These are phyloP conservation scores for Alviniconcha strummeri DNA, from an alignment of 2,888 invertebrate species.

Conservation along the genomic window DNA sequence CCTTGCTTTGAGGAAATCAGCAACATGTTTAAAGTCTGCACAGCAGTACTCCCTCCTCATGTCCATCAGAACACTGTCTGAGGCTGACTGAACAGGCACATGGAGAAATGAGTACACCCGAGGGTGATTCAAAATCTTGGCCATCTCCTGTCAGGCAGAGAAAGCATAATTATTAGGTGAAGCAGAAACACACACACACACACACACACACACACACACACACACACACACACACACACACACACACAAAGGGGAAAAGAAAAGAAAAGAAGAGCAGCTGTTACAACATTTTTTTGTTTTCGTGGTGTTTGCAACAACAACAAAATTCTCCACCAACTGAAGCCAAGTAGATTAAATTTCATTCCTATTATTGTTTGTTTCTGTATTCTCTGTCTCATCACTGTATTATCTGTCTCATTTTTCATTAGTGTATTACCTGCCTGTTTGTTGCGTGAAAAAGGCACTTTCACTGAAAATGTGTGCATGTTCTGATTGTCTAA, in stretches of 20 bases:
- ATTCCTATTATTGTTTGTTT: too few species aligned
- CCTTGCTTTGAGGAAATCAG: conserved; percentile 86
- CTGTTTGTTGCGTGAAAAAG: too few species aligned
- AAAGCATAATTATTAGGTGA: neutral
- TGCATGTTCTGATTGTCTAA: too few species aligned
- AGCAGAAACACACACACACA: neutral
- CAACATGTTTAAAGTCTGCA: conserved; percentile 92
- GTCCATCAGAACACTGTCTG: conserved; percentile 92
- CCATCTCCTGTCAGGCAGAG: conserved; percentile 80
- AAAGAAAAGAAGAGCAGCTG: too few species aligned
- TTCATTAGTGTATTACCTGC: too few species aligned
- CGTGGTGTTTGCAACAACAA: too few species aligned
- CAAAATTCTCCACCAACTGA: too few species aligned
- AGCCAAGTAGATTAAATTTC: too few species aligned
- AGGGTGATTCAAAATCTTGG: conserved; percentile 88
- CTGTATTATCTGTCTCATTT: too few species aligned
- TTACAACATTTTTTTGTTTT: too few species aligned
- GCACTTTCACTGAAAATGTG: too few species aligned
- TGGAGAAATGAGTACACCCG: conserved; percentile 96
- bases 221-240: neutral
- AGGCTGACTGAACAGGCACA: conserved; percentile 97
- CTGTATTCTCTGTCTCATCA: too few species aligned
- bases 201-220: neutral
- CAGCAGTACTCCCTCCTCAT: conserved; percentile 97
- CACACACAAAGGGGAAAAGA: neutral